Evolutionary conservation across 2,113 vertebrate species (phyloP).

Genomic region (Cebidichthys violaceus): DNA sequence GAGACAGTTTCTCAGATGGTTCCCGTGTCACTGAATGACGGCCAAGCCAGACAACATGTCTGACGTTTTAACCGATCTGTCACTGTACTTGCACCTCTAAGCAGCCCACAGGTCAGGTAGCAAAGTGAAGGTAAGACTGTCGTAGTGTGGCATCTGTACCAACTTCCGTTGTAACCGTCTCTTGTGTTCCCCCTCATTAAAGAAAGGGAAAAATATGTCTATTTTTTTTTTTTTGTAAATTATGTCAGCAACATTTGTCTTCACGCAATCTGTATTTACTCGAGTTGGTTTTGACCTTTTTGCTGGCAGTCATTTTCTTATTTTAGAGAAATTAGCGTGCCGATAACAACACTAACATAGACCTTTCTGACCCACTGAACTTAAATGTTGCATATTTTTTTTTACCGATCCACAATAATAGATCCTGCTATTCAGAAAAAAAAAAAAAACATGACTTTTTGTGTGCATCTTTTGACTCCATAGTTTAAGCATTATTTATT

Average conservation of each 20-base stretch:
- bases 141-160: slow-evolving; percentile 74
- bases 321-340: neutral
- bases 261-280: slow-evolving; percentile 24
- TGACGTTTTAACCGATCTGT: slow-evolving; percentile 70
- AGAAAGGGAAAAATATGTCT: slow-evolving; percentile 46
- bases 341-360: slow-evolving; percentile 42
- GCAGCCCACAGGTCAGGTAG: slow-evolving; percentile 80
- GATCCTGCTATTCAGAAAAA: slow-evolving; percentile 96
- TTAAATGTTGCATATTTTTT: slow-evolving; percentile 37
- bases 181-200: slow-evolving; percentile 62
- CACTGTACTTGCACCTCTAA: slow-evolving; percentile 78
- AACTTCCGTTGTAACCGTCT: slow-evolving; percentile 73
- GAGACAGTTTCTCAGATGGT: slow-evolving; percentile 49
- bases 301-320: slow-evolving; percentile 11
- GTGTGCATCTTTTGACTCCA: slow-evolving; percentile 77
- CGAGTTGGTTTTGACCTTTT: slow-evolving; percentile 14
- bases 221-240: slow-evolving; percentile 5
- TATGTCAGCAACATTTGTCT: slow-evolving; percentile 21
- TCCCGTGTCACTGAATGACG: slow-evolving; percentile 34
- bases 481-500: slow-evolving; percentile 49
- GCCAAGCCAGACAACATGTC: slow-evolving; percentile 45
- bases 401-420: slow-evolving; percentile 83
- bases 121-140: slow-evolving; percentile 84
- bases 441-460: slow-evolving; percentile 67
- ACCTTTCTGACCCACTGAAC: slow-evolving; percentile 28